phyloP scores from a whole-genome alignment of 2,888 invertebrate species.

The Acleris emargana region DNA sequence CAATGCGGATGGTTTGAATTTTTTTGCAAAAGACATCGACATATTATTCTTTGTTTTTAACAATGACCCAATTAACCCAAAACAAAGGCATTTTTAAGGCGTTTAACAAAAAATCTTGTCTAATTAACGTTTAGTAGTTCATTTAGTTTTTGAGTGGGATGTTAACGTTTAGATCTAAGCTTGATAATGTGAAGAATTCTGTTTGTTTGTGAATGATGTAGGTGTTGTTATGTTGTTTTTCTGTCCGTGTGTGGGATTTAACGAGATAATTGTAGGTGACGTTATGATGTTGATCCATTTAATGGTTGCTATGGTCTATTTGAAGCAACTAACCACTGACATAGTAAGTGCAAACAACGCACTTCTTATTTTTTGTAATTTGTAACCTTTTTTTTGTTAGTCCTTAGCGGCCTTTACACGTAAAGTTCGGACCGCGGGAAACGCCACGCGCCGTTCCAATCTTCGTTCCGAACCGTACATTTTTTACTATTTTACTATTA shows the following conservation, averaged over 20 bases:
- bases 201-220: slow-evolving; percentile 46
- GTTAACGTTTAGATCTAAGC: slow-evolving; percentile 47
- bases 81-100: slow-evolving; percentile 2
- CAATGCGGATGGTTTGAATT: neutral
- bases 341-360: no score
- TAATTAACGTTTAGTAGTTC: slow-evolving; percentile 17
- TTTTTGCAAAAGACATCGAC: neutral
- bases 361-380: no score
- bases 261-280: slow-evolving; percentile 9
- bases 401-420: no score
- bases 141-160: slow-evolving; percentile 31
- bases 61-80: neutral
- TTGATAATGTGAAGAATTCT: slow-evolving; percentile 43
- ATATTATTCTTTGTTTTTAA: no score
- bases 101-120: slow-evolving; percentile 15
- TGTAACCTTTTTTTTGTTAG: no score
- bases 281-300: slow-evolving; percentile 2
- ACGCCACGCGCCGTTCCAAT: no score
- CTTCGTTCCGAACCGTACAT: no score
- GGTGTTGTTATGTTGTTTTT: slow-evolving; percentile 48
- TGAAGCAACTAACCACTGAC: no score
- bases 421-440: no score
- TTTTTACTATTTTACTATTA: no score
- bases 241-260: slow-evolving; percentile 36
- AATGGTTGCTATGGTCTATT: no score